phyloP scores from a whole-genome alignment of 2,113 vertebrate genomes.

The Pseudopodoces humilis region DNA sequence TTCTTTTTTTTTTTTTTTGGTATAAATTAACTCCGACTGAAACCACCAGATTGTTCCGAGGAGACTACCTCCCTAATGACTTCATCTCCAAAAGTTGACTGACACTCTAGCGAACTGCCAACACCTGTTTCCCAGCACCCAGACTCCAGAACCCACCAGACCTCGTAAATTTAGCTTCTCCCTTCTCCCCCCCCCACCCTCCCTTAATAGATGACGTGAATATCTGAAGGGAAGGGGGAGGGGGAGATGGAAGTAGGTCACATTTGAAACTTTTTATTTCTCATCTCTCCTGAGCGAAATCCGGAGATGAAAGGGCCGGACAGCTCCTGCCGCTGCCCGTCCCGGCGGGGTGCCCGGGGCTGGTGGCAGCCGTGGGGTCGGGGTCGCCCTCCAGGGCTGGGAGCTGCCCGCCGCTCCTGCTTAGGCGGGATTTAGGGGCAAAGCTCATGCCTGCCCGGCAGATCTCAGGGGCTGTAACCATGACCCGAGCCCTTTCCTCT shows the following conservation, averaged over 20 bases:
- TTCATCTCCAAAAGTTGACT: slow-evolving; percentile 58
- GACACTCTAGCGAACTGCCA: slow-evolving; percentile 51
- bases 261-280: slow-evolving; percentile 60
- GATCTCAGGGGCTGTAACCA: not conserved
- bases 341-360: not conserved
- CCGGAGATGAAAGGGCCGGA: not conserved
- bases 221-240: slow-evolving; percentile 43
- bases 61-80: slow-evolving; percentile 55
- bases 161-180: slow-evolving; percentile 56
- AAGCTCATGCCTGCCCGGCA: not conserved
- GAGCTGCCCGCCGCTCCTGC: not conserved
- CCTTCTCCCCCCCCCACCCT: not conserved
- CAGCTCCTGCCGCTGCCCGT: not conserved
- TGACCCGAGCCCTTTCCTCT: not conserved
- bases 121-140: slow-evolving; percentile 63
- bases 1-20: not conserved
- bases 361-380: not conserved
- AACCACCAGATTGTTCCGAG: slow-evolving; percentile 59
- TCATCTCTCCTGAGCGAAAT: not conserved
- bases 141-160: slow-evolving; percentile 58
- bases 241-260: slow-evolving; percentile 61
- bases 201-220: slow-evolving; percentile 58
- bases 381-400: not conserved
- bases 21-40: slow-evolving; percentile 56
- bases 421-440: not conserved